Conservation (phyloP, 2,888 invertebrate species). For the Nezara viridula region DNA sequence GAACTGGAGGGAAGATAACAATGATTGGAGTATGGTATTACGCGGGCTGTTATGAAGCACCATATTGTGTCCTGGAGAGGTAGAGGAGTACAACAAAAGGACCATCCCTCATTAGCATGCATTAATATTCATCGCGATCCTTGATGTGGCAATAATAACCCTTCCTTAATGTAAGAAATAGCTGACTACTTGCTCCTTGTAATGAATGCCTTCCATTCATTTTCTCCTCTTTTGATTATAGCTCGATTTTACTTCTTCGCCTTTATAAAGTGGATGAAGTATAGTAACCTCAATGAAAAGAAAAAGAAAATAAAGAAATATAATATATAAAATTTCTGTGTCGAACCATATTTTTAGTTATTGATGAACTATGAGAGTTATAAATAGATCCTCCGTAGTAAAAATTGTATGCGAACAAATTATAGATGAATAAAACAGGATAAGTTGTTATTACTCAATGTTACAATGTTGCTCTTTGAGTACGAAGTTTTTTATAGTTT, state of each 20-base stretch:
- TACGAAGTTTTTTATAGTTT: no score
- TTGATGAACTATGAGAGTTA: no score
- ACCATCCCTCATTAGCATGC: slow-evolving; percentile 33
- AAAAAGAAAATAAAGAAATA: no score
- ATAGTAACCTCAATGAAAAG: no score
- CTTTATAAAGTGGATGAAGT: no score
- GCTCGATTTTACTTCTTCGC: neutral
- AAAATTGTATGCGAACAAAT: no score
- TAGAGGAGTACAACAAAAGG: slow-evolving; percentile 20
- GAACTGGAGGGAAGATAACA: slow-evolving; percentile 6
- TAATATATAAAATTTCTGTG: no score
- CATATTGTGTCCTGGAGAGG: neutral
- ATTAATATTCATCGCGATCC: slow-evolving; percentile 38
- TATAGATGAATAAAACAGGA: no score
- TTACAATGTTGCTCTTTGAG: no score
- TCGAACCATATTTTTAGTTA: no score
- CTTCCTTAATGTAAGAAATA: slow-evolving; percentile 20
- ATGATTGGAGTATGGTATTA: neutral
- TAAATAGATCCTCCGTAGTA: no score
- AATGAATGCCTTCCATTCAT: neutral
- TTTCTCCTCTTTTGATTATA: neutral
- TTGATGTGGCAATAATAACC: slow-evolving; percentile 24
- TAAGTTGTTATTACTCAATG: no score
- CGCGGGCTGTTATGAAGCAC: neutral
- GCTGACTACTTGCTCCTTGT: neutral